Base-by-base conservation (phyloP, 2,113 vertebrate species). In the Mungos mungo region DNA sequence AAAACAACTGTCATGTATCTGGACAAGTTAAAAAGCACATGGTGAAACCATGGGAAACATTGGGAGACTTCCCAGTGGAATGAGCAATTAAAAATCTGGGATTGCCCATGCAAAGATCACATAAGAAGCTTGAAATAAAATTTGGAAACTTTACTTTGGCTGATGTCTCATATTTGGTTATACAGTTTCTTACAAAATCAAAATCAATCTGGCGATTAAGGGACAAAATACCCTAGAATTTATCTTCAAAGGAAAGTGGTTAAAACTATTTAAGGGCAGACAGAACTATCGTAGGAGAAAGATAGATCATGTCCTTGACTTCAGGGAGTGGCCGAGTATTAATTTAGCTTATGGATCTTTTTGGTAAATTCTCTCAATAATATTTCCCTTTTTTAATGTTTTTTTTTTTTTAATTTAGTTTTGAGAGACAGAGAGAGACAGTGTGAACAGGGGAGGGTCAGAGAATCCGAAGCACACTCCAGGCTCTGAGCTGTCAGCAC, bases 21-120 rank as follows among this genome's bases (percentile, higher is more conserved):
- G 57, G 57, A 82, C 60, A 96, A 38, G n/a, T 81, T 80, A 63
- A 93, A 88, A 66, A 79, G 76, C 69, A 57, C 10, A 21, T 72
- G 65, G 85, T 35, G 81, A 93, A 93, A 89, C 60, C 89, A 45
- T 35, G 27, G 65, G 57, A 95, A 91, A 84, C n/a, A 88, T 12
- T 93, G 23, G 72, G 31, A 60, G 54, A 76, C 47, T 57, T 88
- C 85, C 66, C 45, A 79, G 76, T n/a, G 14, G 27, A 85, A 15
- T 35, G 72, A 90, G 35, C 50, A 66, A 72, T 81, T 60, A 8
- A 52, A 77, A 81, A 57, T 38, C 90, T 93, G 68, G 72, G 25
- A 80, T 86, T 85, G 38, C 47, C 35, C 14, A 21, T 23, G 86
- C 52, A 82, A 68, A 72, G 93, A 19, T 57, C 54, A 41, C 19